Conservation (phyloP, 2,113 vertebrate species). For the Dasyornis broadbenti region DNA sequence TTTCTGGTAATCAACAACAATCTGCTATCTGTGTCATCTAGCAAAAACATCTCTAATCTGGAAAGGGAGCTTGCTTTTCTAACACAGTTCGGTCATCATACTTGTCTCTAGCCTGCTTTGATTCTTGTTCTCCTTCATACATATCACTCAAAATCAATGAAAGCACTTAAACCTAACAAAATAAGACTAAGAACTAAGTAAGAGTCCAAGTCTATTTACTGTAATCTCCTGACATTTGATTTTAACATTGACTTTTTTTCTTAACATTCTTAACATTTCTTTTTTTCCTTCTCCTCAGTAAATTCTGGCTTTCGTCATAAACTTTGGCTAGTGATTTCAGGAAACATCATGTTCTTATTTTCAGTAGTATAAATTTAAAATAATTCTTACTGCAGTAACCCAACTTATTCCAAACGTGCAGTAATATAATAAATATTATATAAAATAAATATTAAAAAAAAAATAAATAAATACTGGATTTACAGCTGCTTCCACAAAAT, state of each 20-base stretch:
- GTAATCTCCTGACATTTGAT: not conserved
- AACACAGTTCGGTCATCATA: not conserved
- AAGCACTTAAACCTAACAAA: not conserved
- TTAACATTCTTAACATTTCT: too few species aligned
- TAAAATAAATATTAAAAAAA: too few species aligned
- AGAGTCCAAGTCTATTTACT: not conserved
- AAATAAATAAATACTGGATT: not conserved
- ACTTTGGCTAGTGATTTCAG: not conserved
- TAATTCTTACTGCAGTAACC: not conserved
- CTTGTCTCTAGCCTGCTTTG: not conserved
- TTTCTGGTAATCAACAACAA: not conserved
- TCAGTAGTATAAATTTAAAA: not conserved
- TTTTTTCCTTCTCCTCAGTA: not conserved
- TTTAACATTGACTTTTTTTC: not conserved
- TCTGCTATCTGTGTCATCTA: not conserved
- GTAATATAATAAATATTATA: not conserved
- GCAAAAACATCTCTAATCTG: not conserved
- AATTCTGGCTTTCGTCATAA: not conserved
- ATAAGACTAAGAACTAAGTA: not conserved
- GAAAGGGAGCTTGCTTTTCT: not conserved
- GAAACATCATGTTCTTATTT: not conserved
- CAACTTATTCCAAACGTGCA: not conserved
- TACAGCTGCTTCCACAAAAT: not conserved
- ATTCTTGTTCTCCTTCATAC: not conserved
- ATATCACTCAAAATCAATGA: not conserved